These are phyloP conservation scores for Notospermus geniculatus DNA, from an alignment of 1,140 invertebrate genomes.

Conservation along the genomic window DNA sequence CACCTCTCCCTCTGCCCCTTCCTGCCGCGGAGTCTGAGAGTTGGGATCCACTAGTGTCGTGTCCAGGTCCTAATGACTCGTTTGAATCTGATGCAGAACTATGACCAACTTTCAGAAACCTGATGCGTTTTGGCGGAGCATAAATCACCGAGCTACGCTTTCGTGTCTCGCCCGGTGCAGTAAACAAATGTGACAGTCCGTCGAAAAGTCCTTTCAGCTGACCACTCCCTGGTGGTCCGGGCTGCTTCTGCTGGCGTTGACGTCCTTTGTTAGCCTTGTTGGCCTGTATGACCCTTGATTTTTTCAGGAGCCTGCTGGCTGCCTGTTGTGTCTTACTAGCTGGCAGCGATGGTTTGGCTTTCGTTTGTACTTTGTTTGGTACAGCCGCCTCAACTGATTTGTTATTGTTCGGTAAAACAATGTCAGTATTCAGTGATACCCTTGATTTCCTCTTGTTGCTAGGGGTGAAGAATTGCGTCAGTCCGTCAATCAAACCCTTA, in stretches of 20 bases:
- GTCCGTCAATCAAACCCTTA: constrained; percentile 53
- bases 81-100: no score
- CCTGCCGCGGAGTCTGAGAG: no score
- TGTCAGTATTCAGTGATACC: constrained; percentile 46
- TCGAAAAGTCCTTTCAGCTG: constrained; percentile 77
- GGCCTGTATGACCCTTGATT: constrained; percentile 46
- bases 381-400: constrained; percentile 30
- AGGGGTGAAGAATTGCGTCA: constrained; percentile 55
- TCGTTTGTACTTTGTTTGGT: constrained; percentile 14
- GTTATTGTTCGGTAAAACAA: no score
- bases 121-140: constrained; percentile 21
- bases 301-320: constrained; percentile 46
- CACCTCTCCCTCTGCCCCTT: no score
- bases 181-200: constrained; percentile 80
- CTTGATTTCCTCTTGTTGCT: constrained; percentile 53
- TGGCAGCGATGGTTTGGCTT: constrained; percentile 11
- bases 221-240: constrained; percentile 58
- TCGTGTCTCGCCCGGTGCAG: constrained; percentile 64
- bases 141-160: constrained; percentile 55
- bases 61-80: no score
- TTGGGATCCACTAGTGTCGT: no score
- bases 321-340: constrained; percentile 44
- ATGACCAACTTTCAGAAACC: background rate
- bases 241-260: constrained; percentile 27
- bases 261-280: constrained; percentile 29